A percentile compares a stretch with the other conserved stretches of the same genome.
These are phyloP conservation scores for Myxocyprinus asiaticus DNA, from an alignment of 2,113 vertebrate genomes.

Conservation along the genomic window DNA sequence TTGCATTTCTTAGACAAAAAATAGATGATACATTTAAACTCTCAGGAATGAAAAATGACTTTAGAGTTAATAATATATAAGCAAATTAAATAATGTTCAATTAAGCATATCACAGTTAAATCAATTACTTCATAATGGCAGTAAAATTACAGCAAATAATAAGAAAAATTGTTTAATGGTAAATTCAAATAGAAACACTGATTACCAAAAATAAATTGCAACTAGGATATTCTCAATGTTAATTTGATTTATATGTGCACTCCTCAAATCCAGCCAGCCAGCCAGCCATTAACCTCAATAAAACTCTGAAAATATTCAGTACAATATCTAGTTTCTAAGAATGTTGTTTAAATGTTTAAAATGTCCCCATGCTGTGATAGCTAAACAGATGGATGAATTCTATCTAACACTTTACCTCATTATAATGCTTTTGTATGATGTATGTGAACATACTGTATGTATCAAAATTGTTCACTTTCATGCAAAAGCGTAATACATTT, in stretches of 20 bases:
- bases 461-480: not conserved
- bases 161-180: too few species aligned
- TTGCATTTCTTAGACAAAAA: too few species aligned
- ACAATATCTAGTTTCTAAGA: not conserved
- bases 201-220: too few species aligned
- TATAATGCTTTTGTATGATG: not conserved
- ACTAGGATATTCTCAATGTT: too few species aligned
- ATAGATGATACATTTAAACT: too few species aligned
- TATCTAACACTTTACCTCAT: not conserved
- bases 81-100: not conserved
- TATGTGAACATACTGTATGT: not conserved
- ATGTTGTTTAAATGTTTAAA: not conserved
- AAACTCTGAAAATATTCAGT: constrained; percentile 4
- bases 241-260: not conserved
- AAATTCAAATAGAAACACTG: too few species aligned
- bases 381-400: not conserved
- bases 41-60: not conserved
- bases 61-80: too few species aligned
- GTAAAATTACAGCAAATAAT: too few species aligned
- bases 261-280: not conserved
- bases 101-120: too few species aligned
- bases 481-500: too few species aligned
- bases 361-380: constrained; percentile 4
- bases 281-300: not conserved
- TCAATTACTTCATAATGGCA: too few species aligned